Conservation (phyloP, 2,797 vertebrate species). For the Karalla daura region DNA sequence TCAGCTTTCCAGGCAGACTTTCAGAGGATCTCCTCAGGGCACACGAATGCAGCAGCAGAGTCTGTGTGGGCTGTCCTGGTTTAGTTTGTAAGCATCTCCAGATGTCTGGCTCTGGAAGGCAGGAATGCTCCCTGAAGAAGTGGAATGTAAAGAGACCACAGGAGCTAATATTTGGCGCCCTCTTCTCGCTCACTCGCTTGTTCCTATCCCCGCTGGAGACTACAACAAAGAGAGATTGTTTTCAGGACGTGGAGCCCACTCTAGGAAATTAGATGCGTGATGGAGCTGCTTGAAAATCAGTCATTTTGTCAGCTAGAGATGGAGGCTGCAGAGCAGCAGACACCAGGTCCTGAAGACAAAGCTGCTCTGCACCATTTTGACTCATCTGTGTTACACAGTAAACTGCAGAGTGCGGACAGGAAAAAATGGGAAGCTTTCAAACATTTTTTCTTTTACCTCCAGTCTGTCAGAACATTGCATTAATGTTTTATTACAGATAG, state of each 20-base stretch:
- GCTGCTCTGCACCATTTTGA: not conserved
- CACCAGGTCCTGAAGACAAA: not conserved
- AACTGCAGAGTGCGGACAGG: too few species aligned
- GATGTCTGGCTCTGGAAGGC: slow-evolving; percentile 70
- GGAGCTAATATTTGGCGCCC: slow-evolving; percentile 40
- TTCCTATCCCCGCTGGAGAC: slow-evolving; percentile 15
- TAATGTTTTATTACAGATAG: not conserved
- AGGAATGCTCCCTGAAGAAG: slow-evolving; percentile 46
- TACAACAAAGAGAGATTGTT: slow-evolving; percentile 31
- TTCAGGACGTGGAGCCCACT: not conserved
- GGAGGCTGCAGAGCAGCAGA: not conserved
- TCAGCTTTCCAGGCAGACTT: slow-evolving; percentile 45
- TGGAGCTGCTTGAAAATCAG: not conserved
- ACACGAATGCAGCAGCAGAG: slow-evolving; percentile 42
- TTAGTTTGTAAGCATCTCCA: slow-evolving; percentile 71
- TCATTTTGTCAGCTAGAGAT: not conserved
- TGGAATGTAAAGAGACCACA: slow-evolving; percentile 55
- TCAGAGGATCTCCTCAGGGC: slow-evolving; percentile 38
- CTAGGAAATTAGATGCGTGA: not conserved
- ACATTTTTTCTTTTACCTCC: not conserved
- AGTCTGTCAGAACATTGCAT: not conserved
- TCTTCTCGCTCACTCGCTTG: slow-evolving; percentile 11
- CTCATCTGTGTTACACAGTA: not conserved
- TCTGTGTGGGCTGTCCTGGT: slow-evolving; percentile 39
- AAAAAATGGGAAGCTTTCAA: too few species aligned